Conservation (phyloP, 1,140 invertebrate species). For the Bombus confusus region DNA sequence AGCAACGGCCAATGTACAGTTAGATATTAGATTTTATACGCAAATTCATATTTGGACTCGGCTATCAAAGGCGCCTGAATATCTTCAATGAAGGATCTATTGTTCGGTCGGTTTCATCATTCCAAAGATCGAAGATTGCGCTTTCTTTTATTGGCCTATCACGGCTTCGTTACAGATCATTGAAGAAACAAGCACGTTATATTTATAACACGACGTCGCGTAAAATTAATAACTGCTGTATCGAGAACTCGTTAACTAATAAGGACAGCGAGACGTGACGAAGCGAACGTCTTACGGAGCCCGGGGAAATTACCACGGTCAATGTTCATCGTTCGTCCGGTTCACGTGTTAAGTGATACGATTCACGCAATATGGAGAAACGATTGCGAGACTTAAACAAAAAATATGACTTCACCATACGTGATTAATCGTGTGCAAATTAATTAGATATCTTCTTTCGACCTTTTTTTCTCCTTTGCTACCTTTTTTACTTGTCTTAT, state of each 20-base stretch:
- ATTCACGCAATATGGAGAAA: slow-evolving; percentile 16
- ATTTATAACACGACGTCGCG: background rate
- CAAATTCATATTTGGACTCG: slow-evolving; percentile 12
- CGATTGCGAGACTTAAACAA: background rate
- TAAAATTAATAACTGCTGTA: slow-evolving; percentile 7
- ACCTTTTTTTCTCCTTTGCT: background rate
- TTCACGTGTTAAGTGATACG: slow-evolving; percentile 33
- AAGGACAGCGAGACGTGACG: slow-evolving; percentile 33
- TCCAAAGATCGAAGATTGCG: slow-evolving; percentile 13
- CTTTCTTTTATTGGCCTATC: background rate
- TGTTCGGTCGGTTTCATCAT: background rate
- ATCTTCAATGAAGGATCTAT: background rate
- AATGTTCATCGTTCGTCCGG: slow-evolving; percentile 65
- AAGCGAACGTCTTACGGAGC: slow-evolving; percentile 59
- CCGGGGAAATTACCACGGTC: slow-evolving; percentile 71
- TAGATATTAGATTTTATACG: slow-evolving; percentile 28
- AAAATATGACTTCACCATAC: background rate
- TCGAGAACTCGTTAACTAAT: slow-evolving; percentile 22
- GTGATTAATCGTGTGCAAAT: background rate
- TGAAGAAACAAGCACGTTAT: slow-evolving; percentile 14
- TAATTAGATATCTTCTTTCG: background rate
- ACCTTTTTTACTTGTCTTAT: background rate
- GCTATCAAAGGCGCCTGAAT: slow-evolving; percentile 25
- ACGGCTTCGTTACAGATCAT: background rate
- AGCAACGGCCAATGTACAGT: slow-evolving; percentile 57